These are phyloP conservation scores for Peromyscus attwateri DNA, from an alignment of 2,797 vertebrate genomes.

Conservation along the genomic window DNA sequence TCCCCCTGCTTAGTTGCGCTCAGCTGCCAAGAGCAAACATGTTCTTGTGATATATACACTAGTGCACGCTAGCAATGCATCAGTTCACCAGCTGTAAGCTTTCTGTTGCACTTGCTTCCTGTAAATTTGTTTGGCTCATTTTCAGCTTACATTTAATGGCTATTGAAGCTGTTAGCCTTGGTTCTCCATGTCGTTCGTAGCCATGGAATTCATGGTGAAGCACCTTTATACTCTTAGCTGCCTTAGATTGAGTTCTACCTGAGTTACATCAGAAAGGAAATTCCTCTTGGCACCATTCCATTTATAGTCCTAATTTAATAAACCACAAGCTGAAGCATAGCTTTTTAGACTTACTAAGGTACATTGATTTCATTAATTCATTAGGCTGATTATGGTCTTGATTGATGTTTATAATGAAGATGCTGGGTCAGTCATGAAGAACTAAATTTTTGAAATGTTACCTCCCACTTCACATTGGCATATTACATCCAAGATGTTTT, in stretches of 20 bases:
- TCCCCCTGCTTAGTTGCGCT: no score
- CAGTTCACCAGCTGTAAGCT: no score
- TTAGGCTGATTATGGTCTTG: background rate
- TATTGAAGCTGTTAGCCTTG: background rate
- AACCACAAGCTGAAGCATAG: background rate
- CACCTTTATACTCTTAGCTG: background rate
- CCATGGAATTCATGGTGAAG: background rate
- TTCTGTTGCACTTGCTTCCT: background rate
- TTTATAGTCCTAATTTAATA: background rate
- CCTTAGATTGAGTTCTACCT: background rate
- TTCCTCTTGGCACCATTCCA: background rate
- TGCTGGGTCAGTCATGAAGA: background rate
- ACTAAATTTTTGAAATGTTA: background rate
- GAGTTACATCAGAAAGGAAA: background rate
- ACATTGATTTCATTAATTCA: background rate
- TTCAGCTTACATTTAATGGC: background rate
- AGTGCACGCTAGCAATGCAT: fast-evolving
- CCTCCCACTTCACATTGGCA: background rate
- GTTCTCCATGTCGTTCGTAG: background rate
- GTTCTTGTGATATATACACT: no score
- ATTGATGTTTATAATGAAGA: background rate
- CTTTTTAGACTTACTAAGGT: background rate
- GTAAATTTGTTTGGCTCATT: background rate
- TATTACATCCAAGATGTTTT: background rate
- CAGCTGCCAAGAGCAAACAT: fast-evolving